Evolutionary conservation across 2,888 invertebrate species (phyloP).

Genomic region (Xestia rhomboidea): DNA sequence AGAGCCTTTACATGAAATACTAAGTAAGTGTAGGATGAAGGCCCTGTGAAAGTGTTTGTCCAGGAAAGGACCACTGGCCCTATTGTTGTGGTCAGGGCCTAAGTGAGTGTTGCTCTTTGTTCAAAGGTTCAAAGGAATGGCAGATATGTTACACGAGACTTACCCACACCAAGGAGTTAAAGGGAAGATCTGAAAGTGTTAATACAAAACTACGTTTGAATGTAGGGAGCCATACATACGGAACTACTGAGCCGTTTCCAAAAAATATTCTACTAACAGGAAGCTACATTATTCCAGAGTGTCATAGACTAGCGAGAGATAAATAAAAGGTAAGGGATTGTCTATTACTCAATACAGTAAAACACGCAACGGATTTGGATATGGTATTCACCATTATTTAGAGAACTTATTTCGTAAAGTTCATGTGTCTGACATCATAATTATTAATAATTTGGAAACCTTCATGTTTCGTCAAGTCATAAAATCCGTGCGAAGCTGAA

Average conservation of each 20-base stretch:
- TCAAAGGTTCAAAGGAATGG: not conserved
- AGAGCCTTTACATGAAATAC: slow-evolving; percentile 9
- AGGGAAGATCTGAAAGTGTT: no score
- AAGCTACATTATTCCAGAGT: not conserved
- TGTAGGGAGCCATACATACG: not conserved
- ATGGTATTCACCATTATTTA: not conserved
- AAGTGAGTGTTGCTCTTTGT: slow-evolving; percentile 19
- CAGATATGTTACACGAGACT: not conserved
- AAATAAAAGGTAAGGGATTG: not conserved
- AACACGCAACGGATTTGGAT: no score
- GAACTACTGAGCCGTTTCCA: not conserved
- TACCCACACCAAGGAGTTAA: not conserved
- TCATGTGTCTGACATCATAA: not conserved
- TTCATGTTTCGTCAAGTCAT: not conserved
- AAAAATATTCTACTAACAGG: not conserved
- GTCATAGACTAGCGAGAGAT: not conserved
- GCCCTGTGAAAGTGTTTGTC: slow-evolving; percentile 22
- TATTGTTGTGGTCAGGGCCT: slow-evolving; percentile 26
- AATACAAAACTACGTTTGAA: not conserved
- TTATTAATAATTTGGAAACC: not conserved
- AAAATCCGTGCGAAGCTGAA: not conserved
- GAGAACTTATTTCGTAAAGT: not conserved
- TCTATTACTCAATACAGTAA: no score
- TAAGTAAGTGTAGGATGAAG: not conserved
- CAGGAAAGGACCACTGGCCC: not conserved